phyloP scores from a whole-genome alignment of 2,113 vertebrate species.

The Phocoena phocoena region DNA sequence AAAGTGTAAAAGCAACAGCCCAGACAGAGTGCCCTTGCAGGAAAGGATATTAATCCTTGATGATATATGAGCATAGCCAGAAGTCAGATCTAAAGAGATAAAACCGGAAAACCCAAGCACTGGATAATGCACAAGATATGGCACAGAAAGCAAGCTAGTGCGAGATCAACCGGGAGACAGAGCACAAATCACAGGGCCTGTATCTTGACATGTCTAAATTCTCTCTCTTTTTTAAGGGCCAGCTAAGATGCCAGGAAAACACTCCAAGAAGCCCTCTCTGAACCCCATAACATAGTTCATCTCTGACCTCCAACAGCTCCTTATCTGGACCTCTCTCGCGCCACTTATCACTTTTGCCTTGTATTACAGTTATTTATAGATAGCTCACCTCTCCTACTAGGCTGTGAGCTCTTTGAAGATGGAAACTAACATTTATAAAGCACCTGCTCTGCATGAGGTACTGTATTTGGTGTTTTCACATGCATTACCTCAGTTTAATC shows the following conservation, averaged over 20 bases:
- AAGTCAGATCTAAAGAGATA: not conserved
- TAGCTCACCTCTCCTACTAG: not conserved
- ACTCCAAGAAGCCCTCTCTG: not conserved
- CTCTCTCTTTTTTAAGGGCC: not conserved
- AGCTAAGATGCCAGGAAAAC: not conserved
- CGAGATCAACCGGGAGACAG: not conserved
- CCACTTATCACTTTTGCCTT: not conserved
- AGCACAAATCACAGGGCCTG: not conserved
- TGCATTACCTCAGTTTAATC: not conserved
- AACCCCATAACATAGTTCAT: not conserved
- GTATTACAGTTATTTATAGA: constrained; percentile 31
- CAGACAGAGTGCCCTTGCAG: not conserved
- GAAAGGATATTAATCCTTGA: not conserved
- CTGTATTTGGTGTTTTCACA: not conserved
- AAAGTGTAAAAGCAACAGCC: not conserved
- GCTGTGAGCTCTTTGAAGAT: not conserved
- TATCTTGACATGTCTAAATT: not conserved
- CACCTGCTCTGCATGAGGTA: not conserved
- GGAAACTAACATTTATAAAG: constrained; percentile 1
- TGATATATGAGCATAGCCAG: not conserved
- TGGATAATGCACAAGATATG: not conserved
- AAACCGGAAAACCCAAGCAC: not conserved
- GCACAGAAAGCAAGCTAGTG: not conserved
- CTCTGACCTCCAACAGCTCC: not conserved
- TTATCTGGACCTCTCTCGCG: not conserved